Base-by-base conservation (phyloP, 1,140 invertebrate genomes). In the Drosophila busckii region DNA sequence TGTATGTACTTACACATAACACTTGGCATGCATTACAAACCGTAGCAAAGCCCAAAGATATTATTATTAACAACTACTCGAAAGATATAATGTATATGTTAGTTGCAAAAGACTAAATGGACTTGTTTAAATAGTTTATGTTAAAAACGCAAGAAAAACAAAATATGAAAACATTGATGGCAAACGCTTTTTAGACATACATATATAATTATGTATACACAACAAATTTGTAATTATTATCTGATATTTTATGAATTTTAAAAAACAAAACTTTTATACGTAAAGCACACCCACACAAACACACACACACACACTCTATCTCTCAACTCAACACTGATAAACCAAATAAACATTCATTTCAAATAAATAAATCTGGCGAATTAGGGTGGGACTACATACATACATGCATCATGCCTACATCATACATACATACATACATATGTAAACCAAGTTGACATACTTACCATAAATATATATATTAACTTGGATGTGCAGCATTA, bases 191-290 rank as follows among this genome's bases (percentile, higher is more conserved):
- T 78, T 73, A 71, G 68, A 68, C 25, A 53, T 59, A 64, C 23
- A 44, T 26, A 60, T 5, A 60, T 53, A 55, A 20, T 26, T 53
- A 35, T 22, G 53, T 64, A 62, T 58, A 70, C 55, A 62, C 31
- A 73, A 66, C 44, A 60, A 80, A 68, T 68, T n/a, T 78, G 73
- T 78, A 78, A 78, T 78, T 76, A 75, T 75, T 76, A 80, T 67
- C 73, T 68, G 54, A 82, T 82, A 80, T 82, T 82, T 80, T 71
- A 80, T 75, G 54, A 50, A 80, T 80, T 80, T 80, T 80, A 80
- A 80, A 82, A 58, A n/a, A n/a, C n/a, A 48, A 55, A 62, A 80
- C 75, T 80, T 80, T 78, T 80, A 80, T 80, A 80, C 73, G 73
- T 80, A 76, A 75, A 70, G 26, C 31, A 58, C 49, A 50, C 50